These are phyloP conservation scores for Turritopsis rubra DNA, from an alignment of 30 jellyfish, hydroid and myxozoan genomes.

Conservation along the genomic window DNA sequence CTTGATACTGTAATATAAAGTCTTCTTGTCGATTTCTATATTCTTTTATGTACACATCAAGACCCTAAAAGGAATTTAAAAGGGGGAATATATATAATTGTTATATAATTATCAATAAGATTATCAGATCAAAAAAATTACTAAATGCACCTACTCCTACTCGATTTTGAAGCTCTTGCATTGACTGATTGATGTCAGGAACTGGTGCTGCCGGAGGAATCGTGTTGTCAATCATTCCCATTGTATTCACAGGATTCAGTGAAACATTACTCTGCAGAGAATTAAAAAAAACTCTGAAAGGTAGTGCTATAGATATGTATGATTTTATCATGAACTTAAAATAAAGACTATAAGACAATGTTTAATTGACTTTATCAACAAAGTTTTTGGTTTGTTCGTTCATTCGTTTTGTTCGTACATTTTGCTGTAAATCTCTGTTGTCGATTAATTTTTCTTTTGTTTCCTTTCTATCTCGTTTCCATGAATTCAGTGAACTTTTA, in stretches of 20 bases:
- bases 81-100: background rate
- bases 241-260: background rate
- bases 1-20: slow-evolving; percentile 65
- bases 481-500: no score
- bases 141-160: background rate
- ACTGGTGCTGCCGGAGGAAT: background rate
- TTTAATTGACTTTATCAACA: no score
- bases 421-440: no score
- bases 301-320: no score
- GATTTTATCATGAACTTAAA: no score
- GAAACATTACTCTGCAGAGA: background rate
- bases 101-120: background rate
- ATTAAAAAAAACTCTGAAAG: background rate
- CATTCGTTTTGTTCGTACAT: no score
- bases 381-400: no score
- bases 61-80: slow-evolving; percentile 30
- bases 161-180: background rate
- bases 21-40: slow-evolving; percentile 79
- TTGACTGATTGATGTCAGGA: background rate
- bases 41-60: slow-evolving; percentile 43
- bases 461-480: no score
- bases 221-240: background rate
- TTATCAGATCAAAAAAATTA: background rate
- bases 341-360: no score
- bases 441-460: no score